Base-by-base conservation (phyloP, 2,888 invertebrate genomes). In the Aquatica leii region DNA sequence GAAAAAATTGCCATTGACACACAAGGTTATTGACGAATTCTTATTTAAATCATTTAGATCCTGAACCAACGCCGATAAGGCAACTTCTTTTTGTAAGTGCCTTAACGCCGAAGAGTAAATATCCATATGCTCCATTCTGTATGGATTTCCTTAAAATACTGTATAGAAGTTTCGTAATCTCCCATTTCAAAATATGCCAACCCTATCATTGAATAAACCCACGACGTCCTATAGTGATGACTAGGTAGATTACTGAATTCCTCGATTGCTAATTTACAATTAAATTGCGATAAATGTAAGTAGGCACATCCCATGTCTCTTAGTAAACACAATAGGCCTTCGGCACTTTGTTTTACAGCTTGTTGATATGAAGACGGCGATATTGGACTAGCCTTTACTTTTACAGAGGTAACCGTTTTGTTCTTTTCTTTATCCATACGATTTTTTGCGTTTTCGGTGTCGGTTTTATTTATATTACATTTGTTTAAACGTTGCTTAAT, bases 1-100 rank as follows among this genome's bases (percentile, higher is more conserved):
- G 81, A 98, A 98, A 78, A 98, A 96, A 82, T 99, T 99, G 1
- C 98, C 99, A 34, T 94, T 92, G 1, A 94, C 96, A 78, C 97
- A 93, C 97, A 98, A 98, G 1, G 97, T 93, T 72, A 95, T 88
- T 0, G 94, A 89, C 67, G 91, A 90, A 73, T 87, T 87, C 74
- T 92, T 89, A 80, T 93, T 90, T 73, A 89, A 86, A 72, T 87
- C 87, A 55, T 94, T 89, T 70, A 95, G 83, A 77, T 94, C 93
- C 82, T 94, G 93, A 9, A 94, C 92, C 69, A 95, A 82, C 1
- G 93, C 90, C 9, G 94, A 94, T 11, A 94, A 81, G 73, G 92
- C 90, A 0, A 95, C 94, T 80, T 97, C 97, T 53, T 88, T 87
- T 78, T 98, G 97, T 70, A 98, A 85, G 82, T 99, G 98, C 98